Conservation (phyloP, 2,888 invertebrate species). For the Meandrusa payeni region DNA sequence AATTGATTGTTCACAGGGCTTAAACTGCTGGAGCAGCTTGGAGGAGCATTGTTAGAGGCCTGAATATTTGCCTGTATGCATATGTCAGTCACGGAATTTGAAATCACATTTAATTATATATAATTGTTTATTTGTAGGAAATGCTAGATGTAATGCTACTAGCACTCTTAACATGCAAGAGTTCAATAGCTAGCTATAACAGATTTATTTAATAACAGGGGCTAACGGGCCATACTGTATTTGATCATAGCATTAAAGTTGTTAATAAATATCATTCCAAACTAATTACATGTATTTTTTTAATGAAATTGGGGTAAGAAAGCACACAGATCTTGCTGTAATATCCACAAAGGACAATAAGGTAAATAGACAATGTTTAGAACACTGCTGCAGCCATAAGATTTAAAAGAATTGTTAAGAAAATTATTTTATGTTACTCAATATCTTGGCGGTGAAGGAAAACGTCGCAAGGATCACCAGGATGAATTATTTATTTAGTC, state of each 20-base stretch:
- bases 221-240: conserved; percentile 34
- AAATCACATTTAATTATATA: conserved; percentile 38
- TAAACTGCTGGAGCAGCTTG: conserved; percentile 34
- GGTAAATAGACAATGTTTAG: too few relatives aligned
- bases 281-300: conserved; percentile 36
- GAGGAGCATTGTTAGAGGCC: conserved; percentile 32
- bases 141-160: conserved; percentile 25
- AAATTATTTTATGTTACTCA: too few relatives aligned
- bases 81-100: conserved; percentile 40
- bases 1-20: conserved; percentile 56
- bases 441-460: too few relatives aligned
- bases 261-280: conserved; percentile 56
- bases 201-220: conserved; percentile 37
- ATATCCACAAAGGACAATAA: too few relatives aligned
- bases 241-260: conserved; percentile 49
- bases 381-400: too few relatives aligned
- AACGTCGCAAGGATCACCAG: too few relatives aligned
- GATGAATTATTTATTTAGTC: too few relatives aligned
- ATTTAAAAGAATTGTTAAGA: too few relatives aligned
- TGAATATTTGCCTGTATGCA: conserved; percentile 28
- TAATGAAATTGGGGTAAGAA: too few relatives aligned
- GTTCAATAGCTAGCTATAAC: conserved; percentile 37
- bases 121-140: conserved; percentile 28
- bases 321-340: too few relatives aligned
- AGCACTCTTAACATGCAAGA: conserved; percentile 33